Base-by-base conservation (phyloP, 92 coral and sea anemone genomes). In the Virgularia gustaviana region DNA sequence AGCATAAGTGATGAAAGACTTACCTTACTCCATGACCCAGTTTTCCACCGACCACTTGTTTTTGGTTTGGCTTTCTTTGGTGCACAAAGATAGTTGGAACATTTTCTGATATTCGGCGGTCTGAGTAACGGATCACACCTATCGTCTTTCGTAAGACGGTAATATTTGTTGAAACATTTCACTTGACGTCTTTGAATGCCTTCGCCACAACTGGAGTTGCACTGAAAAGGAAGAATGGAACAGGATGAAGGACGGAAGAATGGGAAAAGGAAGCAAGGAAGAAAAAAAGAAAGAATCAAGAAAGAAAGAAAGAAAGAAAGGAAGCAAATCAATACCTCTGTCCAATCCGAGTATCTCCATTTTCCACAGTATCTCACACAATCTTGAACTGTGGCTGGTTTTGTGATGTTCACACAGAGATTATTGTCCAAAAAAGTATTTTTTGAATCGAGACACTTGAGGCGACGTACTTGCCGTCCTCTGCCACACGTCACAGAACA, bases 401-500 rank as follows among this genome's bases (percentile, higher is more conserved):
- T 67, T 3, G 58, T 45, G 44, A 67, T 16, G 22, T 67, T 35
- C 31, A 45, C 33, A 30, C 74, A 67, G 5, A 10, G 32, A 42
- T 28, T 29, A 27, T 13, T 32, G 16, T 45, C 20, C 6, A 67
- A 16, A 29, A 47, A 57, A 9, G 9, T 34, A 45, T 45, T 22
- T 49, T 32, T 49, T 19, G 60, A 45, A 45, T 67, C 22, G 13
- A 67, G 64, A 58, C 97, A 91, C 10, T 77, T 80, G 20, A 88
- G 83, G 28, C 49, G 65, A 3, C 95, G 96, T 43, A 39, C 57
- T 33, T 65, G 79, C 9, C 83, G 49, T 7, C 97, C 97, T 36
- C 51, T 70, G 10, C 96, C 97, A 42, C 97, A 91, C 9, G 83
- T 78, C 38, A 86, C 87, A 38, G 97, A 91, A 66, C 97, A 91